Evolutionary conservation across 2,888 invertebrate genomes (phyloP).

Genomic region (Philereme transversata): DNA sequence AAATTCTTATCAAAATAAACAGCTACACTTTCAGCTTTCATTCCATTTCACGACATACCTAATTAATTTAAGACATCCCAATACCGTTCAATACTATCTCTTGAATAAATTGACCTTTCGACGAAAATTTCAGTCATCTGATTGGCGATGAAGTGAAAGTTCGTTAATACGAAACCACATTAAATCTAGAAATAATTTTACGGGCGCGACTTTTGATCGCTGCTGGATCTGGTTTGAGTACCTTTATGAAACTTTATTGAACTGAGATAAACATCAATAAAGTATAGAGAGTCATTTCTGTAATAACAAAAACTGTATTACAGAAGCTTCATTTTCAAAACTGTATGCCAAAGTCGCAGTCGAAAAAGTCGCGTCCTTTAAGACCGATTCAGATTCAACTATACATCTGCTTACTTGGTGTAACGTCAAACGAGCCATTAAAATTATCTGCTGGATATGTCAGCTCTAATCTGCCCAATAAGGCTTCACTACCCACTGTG

Average conservation of each 20-base stretch:
- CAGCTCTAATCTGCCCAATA: slow-evolving; percentile 68
- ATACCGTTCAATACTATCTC: slow-evolving; percentile 40
- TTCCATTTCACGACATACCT: slow-evolving; percentile 27
- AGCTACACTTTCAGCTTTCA: slow-evolving; percentile 18
- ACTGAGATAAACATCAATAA: too few species aligned
- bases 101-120: slow-evolving; percentile 45
- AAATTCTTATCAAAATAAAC: slow-evolving; percentile 19
- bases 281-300: too few species aligned
- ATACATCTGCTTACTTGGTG: slow-evolving; percentile 51
- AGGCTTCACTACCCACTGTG: slow-evolving; percentile 32
- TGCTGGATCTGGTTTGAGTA: background rate
- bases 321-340: too few species aligned
- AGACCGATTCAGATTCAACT: slow-evolving; percentile 17
- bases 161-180: slow-evolving; percentile 49
- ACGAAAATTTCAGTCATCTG: slow-evolving; percentile 42
- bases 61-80: slow-evolving; percentile 37
- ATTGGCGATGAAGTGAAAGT: slow-evolving; percentile 56
- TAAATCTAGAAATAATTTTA: slow-evolving; percentile 25
- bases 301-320: too few species aligned
- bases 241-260: too few species aligned
- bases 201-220: slow-evolving; percentile 10
- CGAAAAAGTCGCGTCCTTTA: slow-evolving; percentile 9
- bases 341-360: slow-evolving; percentile 1
- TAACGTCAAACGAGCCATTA: slow-evolving; percentile 66
- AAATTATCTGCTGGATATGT: slow-evolving; percentile 65